Percentiles rank a stretch among this genome's conserved stretches.
Evolutionary conservation across 2,113 vertebrate species (phyloP).

Genomic region (Rhipidura dahli): DNA sequence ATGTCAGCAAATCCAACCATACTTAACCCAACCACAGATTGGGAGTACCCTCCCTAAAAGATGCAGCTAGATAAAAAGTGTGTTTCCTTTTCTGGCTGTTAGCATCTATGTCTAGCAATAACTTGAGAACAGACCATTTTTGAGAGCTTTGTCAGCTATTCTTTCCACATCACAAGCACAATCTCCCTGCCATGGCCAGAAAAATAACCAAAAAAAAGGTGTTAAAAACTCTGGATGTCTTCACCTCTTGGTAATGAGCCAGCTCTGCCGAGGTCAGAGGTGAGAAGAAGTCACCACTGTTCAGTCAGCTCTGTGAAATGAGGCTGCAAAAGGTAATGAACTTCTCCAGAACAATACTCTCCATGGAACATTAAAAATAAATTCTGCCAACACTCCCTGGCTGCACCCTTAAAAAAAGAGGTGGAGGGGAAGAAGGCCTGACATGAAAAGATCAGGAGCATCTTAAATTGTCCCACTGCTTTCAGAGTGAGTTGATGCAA

Average conservation of each 20-base stretch:
- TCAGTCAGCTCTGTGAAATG: not conserved
- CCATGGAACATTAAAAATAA: not conserved
- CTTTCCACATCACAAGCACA: not conserved
- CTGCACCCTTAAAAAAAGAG: not conserved
- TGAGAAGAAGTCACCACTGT: not conserved
- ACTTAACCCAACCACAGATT: not conserved
- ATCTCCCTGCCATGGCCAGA: not conserved
- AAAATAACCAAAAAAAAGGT: not conserved
- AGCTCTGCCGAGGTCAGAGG: not conserved
- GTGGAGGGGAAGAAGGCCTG: not conserved
- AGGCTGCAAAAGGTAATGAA: not conserved
- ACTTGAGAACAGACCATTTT: not conserved
- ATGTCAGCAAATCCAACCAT: not conserved
- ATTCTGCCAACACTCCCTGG: rapidly evolving
- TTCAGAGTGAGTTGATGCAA: not conserved
- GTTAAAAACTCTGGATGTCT: not conserved
- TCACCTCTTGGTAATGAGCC: not conserved
- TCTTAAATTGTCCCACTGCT: not conserved
- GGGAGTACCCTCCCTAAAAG: not conserved
- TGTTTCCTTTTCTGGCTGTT: not conserved
- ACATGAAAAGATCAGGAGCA: not conserved
- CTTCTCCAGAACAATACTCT: not conserved
- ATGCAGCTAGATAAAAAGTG: not conserved
- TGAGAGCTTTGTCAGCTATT: not conserved
- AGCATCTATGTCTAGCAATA: not conserved